Conservation (phyloP, 2,113 vertebrate genomes). For the Proteles cristata region DNA sequence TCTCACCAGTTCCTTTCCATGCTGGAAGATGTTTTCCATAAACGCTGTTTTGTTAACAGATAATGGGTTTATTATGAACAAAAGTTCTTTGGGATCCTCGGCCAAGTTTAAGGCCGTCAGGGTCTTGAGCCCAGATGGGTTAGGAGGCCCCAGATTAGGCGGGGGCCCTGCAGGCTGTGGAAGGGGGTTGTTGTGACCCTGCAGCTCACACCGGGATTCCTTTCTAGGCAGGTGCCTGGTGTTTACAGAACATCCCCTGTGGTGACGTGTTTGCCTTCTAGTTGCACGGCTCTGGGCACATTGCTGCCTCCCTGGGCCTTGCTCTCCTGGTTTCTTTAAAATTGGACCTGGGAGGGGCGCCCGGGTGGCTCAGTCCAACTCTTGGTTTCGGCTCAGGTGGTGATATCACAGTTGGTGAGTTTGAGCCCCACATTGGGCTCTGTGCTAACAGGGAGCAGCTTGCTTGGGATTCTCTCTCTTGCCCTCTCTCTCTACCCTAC, state of each 20-base stretch:
- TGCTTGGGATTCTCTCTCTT: too few relatives aligned
- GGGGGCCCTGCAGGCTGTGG: not conserved
- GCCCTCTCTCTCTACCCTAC: too few relatives aligned
- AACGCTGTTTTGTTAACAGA: not conserved
- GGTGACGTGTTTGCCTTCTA: not conserved
- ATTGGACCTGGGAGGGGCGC: not conserved
- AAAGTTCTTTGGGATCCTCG: not conserved
- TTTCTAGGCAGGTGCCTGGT: rapidly evolving
- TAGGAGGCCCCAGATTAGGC: not conserved
- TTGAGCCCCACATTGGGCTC: too few relatives aligned
- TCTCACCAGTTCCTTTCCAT: not conserved
- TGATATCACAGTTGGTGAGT: too few relatives aligned
- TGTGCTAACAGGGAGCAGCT: too few relatives aligned
- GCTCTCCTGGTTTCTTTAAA: not conserved
- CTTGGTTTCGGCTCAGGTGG: too few relatives aligned
- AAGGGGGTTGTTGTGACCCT: not conserved
- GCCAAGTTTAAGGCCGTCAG: not conserved
- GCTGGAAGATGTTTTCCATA: not conserved
- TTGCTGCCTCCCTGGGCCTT: not conserved
- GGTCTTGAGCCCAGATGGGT: not conserved
- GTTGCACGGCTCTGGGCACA: not conserved
- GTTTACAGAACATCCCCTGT: not conserved
- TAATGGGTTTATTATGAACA: slow-evolving; percentile 5
- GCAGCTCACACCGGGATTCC: not conserved
- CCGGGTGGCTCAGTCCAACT: too few relatives aligned